A percentile compares a stretch with the other conserved stretches of the same genome.
These are phyloP conservation scores for Lithodes maja DNA, from an alignment of 2,888 invertebrate species.

Conservation along the genomic window DNA sequence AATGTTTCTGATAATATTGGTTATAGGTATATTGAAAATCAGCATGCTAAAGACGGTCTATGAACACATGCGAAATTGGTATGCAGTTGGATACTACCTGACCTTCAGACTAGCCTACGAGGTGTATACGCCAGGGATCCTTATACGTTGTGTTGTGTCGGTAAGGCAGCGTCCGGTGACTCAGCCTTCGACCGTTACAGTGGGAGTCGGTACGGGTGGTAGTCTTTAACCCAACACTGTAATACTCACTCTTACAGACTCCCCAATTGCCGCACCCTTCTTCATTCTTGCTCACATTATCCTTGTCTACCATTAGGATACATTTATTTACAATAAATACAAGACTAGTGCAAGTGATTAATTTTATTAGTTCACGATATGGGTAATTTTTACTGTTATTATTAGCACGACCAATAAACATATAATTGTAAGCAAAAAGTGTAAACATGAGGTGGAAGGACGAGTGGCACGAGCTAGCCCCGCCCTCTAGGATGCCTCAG, in stretches of 20 bases:
- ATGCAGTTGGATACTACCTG: too few species aligned
- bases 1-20: too few species aligned
- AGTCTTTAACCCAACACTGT: background rate
- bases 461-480: background rate
- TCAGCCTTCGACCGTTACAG: conserved; percentile 48
- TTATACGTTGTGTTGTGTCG: background rate
- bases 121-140: background rate
- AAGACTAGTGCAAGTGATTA: background rate
- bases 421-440: background rate
- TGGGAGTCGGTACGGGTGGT: conserved; percentile 23
- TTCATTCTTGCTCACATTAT: conserved; percentile 4
- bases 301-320: conserved; percentile 32
- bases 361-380: too few species aligned
- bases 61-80: too few species aligned
- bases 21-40: too few species aligned
- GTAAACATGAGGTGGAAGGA: background rate
- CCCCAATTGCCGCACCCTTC: conserved; percentile 36
- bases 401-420: too few species aligned
- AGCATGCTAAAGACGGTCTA: too few species aligned
- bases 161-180: conserved; percentile 18
- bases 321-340: background rate
- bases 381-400: too few species aligned
- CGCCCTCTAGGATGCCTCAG: background rate
- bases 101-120: background rate
- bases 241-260: conserved; percentile 26